Conservation (phyloP, 2,797 vertebrate species). For the Oreonectes daqikongensis region DNA sequence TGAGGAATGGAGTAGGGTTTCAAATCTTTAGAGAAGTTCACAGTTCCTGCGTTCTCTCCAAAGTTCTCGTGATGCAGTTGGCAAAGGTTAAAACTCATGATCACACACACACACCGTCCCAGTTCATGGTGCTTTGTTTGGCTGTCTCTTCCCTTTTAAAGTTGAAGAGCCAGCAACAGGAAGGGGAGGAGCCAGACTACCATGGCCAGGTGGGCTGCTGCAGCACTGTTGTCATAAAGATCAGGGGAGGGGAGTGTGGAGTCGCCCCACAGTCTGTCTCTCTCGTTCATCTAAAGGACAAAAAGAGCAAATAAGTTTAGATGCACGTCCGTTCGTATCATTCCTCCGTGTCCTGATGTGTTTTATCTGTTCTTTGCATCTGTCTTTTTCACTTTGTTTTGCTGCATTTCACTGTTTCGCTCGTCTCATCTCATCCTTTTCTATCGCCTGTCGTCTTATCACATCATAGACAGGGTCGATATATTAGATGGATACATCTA, state of each 20-base stretch:
- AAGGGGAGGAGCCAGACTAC: conserved; percentile 62
- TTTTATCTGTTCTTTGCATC: conserved; percentile 36
- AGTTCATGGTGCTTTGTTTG: conserved; percentile 45
- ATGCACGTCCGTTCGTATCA: conserved; percentile 26
- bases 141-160: conserved; percentile 58
- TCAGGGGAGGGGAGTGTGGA: conserved; percentile 81
- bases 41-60: conserved; percentile 19
- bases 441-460: conserved; percentile 9
- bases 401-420: conserved; percentile 27
- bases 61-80: conserved; percentile 40
- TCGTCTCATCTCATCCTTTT: conserved; percentile 33
- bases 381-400: conserved; percentile 20
- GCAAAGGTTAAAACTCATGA: conserved; percentile 40
- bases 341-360: conserved; percentile 34
- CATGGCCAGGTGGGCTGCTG: conserved; percentile 47
- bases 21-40: conserved; percentile 27
- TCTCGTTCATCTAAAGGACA: conserved; percentile 69
- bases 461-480: background rate
- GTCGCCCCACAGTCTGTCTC: conserved; percentile 78
- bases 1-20: conserved; percentile 36
- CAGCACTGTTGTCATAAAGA: conserved; percentile 67
- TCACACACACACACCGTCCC: conserved; percentile 44
- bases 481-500: background rate
- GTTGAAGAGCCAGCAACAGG: conserved; percentile 56
- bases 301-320: conserved; percentile 34